Evolutionary conservation across 2,113 vertebrate species (phyloP), one percentile per base, ranked within the genome.

Genomic region (Solenodon paradoxus): DNA sequence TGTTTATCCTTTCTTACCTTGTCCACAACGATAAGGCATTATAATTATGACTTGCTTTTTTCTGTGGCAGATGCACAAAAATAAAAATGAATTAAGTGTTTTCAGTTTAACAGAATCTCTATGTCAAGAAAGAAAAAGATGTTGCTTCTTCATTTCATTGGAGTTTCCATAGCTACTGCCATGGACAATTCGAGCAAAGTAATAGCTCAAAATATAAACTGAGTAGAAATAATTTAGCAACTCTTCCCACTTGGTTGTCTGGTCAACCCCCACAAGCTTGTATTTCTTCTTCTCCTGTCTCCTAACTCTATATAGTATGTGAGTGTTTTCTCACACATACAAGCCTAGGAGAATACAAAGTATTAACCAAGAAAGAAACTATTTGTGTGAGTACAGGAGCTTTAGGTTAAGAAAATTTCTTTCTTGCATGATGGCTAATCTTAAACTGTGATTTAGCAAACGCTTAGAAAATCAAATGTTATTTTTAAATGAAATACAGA

Each of bases 71-170:
- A 68, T 51, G 20, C 8, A 30, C 28, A 69, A 57, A 72, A 45
- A 77, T 64, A 81, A 92, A 94, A 77, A 59, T 82, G 68, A 90
- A 55, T 68, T 72, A 74, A 75, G 26, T 20, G 2, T 9, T 87
- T 51, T 92, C 59, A 40, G 24, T 35, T 77, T 64, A 72, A 71
- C 47, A 64, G 55, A 90, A 59, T 59, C 47, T 51, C n/a, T 51
- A 3, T 72, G 30, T 74, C 80, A 92, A 85, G 81, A 47, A 95
- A 61, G 80, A 17, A 94, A 72, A 82, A 5, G n/a, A 74, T 93
- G 90, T 79, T 59, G n/a, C 20, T 87, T 87, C 30, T 72, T 32
- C 15, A 38, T 69, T 87, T 22, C 7, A 6, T 16, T 28, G n/a
- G 15, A 57, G 55, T 13, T 8, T 59, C 9, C 68, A 12, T 66